A percentile compares a stretch with the other conserved stretches of the same genome.
phyloP scores from a whole-genome alignment of 1,140 invertebrate species.

The Psilanteris sp. region DNA sequence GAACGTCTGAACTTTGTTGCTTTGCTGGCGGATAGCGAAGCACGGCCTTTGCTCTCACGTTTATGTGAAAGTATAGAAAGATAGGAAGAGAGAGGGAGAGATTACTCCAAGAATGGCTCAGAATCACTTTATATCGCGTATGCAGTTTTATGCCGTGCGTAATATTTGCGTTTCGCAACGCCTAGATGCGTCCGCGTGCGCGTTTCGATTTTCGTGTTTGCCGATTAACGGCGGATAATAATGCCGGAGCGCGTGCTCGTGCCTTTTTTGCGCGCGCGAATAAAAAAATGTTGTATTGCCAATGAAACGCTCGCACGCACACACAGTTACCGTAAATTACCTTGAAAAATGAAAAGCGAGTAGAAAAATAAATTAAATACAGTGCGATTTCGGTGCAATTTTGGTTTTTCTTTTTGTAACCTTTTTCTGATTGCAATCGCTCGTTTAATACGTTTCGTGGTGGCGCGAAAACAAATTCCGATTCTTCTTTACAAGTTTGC shows the following conservation, averaged over 20 bases:
- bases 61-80: conserved; percentile 65
- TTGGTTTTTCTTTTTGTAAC: too few species aligned
- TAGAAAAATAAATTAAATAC: too few species aligned
- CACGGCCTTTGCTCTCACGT: conserved; percentile 66
- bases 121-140: conserved; percentile 57
- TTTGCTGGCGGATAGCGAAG: conserved; percentile 62
- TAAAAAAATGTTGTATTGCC: not conserved
- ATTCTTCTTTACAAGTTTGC: too few species aligned
- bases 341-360: not conserved
- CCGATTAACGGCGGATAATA: conserved; percentile 26
- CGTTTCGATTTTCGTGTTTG: conserved; percentile 39
- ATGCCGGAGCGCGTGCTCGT: not conserved
- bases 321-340: conserved; percentile 10
- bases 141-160: conserved; percentile 55
- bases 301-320: not conserved
- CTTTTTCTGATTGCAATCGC: too few species aligned
- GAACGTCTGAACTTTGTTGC: conserved; percentile 67
- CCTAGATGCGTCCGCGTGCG: conserved; percentile 44
- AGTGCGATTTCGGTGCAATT: too few species aligned
- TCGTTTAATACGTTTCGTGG: too few species aligned
- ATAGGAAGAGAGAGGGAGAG: conserved; percentile 57
- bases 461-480: too few species aligned
- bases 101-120: conserved; percentile 51
- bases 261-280: not conserved
- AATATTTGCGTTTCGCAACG: conserved; percentile 58